Base-by-base conservation (phyloP, 1,140 invertebrate genomes). In the Linepithema humile region DNA sequence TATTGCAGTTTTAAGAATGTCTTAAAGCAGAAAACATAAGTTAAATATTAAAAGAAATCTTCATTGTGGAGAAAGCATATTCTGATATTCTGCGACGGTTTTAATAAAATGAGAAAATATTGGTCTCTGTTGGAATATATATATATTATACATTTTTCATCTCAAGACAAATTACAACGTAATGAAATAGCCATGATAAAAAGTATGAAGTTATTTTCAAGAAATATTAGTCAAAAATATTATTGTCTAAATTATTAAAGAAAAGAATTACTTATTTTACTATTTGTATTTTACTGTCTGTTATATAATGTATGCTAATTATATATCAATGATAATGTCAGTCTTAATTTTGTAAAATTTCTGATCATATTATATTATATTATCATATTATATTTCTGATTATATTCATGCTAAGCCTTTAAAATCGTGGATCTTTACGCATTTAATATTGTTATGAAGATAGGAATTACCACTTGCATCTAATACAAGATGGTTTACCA, bases 11-110 rank as follows among this genome's bases (percentile, higher is more conserved):
- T 38, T 35, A 29, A 12, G 32, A 12, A 65, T 38, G 5, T 78
- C 35, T 67, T 35, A 7, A 23, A 7, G 43, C 17, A 29, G 20
- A 70, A 70, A 55, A 55, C 23, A 65, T 17, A 32, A 40, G 64
- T 70, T 80, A 78, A 67, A 67, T 23, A 32, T 78, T 55, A 80
- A 55, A 80, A 35, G 26, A 80, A 80, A 80, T 70, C n/a, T 43
- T 80, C 64, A 80, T 80, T 69, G 64, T 38, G 23, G 12, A 55
- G 64, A 57, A 20, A 80, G 64, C 35, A 29, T n/a, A n/a, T n/a
- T n/a, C n/a, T 23, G 6, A 74, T 45, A 67, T 69, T 50, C 7
- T 7, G 62, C 64, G 48, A 69, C n/a, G 50, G 62, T 80, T 80
- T 80, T 80, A 80, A 64, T 55, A 53, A 80, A 57, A 80, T 80